Percentiles rank a stretch among this genome's conserved stretches.
These are phyloP conservation scores for Sminthopsis crassicaudata DNA, from an alignment of 2,113 vertebrate genomes.

Conservation along the genomic window DNA sequence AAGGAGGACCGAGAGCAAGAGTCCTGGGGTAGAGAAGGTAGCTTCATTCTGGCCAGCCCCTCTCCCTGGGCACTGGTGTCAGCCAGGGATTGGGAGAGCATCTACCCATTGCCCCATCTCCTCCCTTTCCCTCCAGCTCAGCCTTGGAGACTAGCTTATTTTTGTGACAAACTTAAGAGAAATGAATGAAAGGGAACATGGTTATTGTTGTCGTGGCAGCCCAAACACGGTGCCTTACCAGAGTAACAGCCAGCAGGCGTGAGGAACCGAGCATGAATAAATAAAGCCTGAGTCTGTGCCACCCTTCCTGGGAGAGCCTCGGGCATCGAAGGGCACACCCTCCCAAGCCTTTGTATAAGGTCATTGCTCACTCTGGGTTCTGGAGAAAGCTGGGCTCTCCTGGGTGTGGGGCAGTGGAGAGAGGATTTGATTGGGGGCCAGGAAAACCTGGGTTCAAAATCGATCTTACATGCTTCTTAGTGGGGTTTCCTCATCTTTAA, in stretches of 20 bases:
- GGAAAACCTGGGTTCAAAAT: background rate
- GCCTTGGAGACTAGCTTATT: background rate
- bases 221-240: background rate
- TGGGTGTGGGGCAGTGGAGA: background rate
- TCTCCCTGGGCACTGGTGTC: background rate
- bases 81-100: background rate
- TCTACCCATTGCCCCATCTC: background rate
- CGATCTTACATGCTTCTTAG: background rate
- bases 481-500: background rate
- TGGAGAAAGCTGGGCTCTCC: background rate
- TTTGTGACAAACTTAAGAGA: background rate
- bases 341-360: background rate
- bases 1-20: background rate
- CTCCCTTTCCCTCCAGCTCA: background rate
- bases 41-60: background rate
- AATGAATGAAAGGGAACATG: background rate
- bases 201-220: background rate
- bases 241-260: background rate
- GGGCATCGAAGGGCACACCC: background rate
- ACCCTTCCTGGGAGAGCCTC: background rate
- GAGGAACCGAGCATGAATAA: background rate
- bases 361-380: background rate
- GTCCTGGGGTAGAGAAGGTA: background rate
- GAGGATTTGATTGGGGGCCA: background rate
- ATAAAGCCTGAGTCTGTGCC: background rate